Evolutionary conservation across 1,140 invertebrate species (phyloP), one percentile per base, ranked within the genome.

Genomic region (Drosophila setifemur): DNA sequence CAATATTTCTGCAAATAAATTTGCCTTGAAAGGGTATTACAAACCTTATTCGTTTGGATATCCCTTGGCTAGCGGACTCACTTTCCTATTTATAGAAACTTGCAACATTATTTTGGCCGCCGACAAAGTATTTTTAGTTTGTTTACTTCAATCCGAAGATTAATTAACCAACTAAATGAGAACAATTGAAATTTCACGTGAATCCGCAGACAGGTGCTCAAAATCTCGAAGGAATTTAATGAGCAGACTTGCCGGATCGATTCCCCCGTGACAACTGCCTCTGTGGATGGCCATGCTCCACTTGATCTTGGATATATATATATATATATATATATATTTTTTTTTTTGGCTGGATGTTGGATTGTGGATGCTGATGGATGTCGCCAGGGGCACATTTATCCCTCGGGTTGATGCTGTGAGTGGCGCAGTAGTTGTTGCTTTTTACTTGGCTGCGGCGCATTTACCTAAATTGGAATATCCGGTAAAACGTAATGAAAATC

Each of bases 401-500:
- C 78, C 73, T 69, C 35, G 37, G 57, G 74, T 73, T 49, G 50
- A 9, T 39, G 14, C 12, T 33, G 16, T 19, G n/a, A 28, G 16
- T 33, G 67, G 18, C 12, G 37, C 21, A 31, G 28, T 21, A 37
- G 42, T n/a, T 8, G 21, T 26, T 52, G 40, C 37, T 44, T 45
- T 53, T 54, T 40, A 55, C 71, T 75, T 69, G 78, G 88, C 78
- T 81, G 85, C 87, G 70, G 58, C 88, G 88, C 79, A 89, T 89
- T 89, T 89, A 88, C 88, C 88, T 89, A 89, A 89, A 89, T 89
- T 89, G 88, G 88, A 89, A 89, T 89, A 82, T 89, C 88, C 88
- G 88, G 88, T 88, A 89, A 89, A 76, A 75, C 75, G 83, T 86
- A 86, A 86, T 86, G 81, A 86, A 86, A 86, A 86, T 86, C 81